phyloP scores from a whole-genome alignment of 2,113 vertebrate species.

The Coptodon rendalli region DNA sequence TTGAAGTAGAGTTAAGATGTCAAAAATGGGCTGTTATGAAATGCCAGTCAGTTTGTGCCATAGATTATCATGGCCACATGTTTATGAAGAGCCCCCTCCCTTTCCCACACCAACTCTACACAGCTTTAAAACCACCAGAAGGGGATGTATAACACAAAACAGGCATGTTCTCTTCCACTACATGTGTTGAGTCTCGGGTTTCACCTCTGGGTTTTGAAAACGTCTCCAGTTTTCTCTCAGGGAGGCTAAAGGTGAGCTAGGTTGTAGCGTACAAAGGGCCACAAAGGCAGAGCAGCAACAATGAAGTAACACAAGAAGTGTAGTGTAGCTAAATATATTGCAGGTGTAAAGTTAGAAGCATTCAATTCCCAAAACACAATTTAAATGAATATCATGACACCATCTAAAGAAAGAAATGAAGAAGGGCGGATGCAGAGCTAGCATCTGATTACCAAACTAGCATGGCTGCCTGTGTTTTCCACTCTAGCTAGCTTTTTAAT shows the following conservation, averaged over 20 bases:
- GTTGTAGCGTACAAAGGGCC: background rate
- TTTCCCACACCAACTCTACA: background rate
- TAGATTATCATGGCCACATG: background rate
- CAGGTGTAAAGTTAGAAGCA: background rate
- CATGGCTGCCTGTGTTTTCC: background rate
- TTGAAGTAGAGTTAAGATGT: background rate
- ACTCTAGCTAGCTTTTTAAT: background rate
- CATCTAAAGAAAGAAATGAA: background rate
- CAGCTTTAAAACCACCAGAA: background rate
- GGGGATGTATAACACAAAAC: constrained; percentile 32
- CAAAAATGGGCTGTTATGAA: background rate
- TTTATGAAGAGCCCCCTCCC: background rate
- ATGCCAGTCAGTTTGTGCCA: background rate
- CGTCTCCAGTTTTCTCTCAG: background rate
- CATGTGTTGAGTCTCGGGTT: background rate
- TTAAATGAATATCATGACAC: no score
- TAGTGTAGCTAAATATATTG: background rate
- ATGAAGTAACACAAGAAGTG: background rate
- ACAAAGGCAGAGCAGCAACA: background rate
- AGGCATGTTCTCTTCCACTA: background rate
- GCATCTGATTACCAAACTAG: background rate
- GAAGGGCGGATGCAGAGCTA: background rate
- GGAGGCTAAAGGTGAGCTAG: background rate
- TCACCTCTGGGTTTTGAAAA: background rate
- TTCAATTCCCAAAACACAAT: background rate